Conservation (phyloP, 2,797 vertebrate species). For the Eulemur coronatus region DNA sequence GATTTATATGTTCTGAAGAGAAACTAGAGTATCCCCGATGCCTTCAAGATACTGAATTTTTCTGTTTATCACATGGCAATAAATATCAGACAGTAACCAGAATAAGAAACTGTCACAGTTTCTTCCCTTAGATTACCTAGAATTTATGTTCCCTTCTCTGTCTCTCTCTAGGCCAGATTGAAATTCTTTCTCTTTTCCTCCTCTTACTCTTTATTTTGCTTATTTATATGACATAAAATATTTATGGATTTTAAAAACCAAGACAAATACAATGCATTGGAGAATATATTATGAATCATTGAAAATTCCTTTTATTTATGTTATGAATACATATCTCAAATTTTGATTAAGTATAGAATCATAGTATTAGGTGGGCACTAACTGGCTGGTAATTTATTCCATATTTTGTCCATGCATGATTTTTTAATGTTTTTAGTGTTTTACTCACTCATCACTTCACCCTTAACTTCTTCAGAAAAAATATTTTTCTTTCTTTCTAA, state of each 20-base stretch:
- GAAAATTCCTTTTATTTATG: slow-evolving; percentile 27
- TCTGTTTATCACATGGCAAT: not conserved
- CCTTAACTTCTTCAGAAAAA: not conserved
- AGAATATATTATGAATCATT: not conserved
- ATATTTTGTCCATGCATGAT: not conserved
- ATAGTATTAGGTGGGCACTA: not conserved
- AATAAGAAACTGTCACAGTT: not conserved
- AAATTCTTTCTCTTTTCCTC: slow-evolving; percentile 4
- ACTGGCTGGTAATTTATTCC: not conserved
- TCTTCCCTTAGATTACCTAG: not conserved
- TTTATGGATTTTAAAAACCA: not conserved
- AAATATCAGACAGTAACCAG: not conserved
- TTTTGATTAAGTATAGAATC: not conserved
- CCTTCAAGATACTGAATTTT: not conserved
- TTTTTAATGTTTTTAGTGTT: not conserved
- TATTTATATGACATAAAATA: slow-evolving; percentile 15
- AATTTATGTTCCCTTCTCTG: not conserved
- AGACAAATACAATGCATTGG: not conserved
- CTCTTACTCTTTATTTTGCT: not conserved
- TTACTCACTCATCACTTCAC: not conserved
- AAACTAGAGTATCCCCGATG: not conserved
- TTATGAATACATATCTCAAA: not conserved
- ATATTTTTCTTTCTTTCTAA: not conserved
- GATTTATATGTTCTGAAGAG: not conserved
- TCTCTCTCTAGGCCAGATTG: not conserved